Base-by-base conservation (phyloP, 1,140 invertebrate genomes). In the Lepidotrigona ventralis region DNA sequence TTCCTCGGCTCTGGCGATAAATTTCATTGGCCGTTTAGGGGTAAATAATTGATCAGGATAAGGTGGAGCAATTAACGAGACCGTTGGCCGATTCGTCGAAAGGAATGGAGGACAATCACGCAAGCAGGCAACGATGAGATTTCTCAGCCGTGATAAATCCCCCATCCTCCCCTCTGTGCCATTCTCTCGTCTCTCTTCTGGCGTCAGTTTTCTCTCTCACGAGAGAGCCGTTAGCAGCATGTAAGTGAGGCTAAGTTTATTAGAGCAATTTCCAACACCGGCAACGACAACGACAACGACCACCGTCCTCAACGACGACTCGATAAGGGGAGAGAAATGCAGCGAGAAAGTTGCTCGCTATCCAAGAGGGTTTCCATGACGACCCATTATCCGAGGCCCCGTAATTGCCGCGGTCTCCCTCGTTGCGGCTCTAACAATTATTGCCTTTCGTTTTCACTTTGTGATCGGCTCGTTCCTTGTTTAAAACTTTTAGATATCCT, bases 231-330 rank as follows among this genome's bases (percentile, higher is more conserved):
- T 70, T 33, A 26, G 29, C 19, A 63, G 23, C 26, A n/a, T 68
- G 77, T 83, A 81, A 84, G 83, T 60, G 88, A 84, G 82, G 87
- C 85, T 75, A 86, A 88, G 85, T 90, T 90, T 90, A 90, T 90
- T 90, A 90, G 89, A 89, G 87, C 84, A 89, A 90, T 90, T 90
- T 88, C 87, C 87, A 85, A 85, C 81, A 56, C 88, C 78, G 76
- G 33, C 60, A 11, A 76, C 74, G n/a, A 23, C 53, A 73, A 68
- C 69, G 46, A 58, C 53, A 9, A 3, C 39, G 39, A 8, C 39
- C 39, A 46, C 6, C 6, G n/a, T n/a, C 15, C 63, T 51, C 53
- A 60, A 73, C 75, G 66, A 60, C 73, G 69, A 81, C 15, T 46
- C 70, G 56, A 64, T 84, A 73, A 51, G 66, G 71, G 81, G 51